Base-by-base conservation (phyloP, 1,140 invertebrate genomes). In the Zaprionus davidi region DNA sequence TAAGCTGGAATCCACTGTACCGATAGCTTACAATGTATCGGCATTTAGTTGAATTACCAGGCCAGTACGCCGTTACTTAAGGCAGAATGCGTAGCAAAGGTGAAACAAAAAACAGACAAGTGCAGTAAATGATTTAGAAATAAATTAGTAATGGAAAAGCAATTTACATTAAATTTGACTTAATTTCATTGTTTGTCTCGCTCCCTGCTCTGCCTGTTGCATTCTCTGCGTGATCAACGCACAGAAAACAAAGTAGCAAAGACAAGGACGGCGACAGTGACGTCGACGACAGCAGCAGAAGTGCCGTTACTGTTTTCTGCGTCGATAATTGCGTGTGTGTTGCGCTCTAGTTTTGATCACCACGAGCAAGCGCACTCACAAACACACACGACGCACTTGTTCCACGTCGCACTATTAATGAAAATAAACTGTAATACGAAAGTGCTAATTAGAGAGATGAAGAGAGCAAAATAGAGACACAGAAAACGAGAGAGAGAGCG, bases 351-450 rank as follows among this genome's bases (percentile, higher is more conserved):
- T 49, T 49, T 49, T 20, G 44, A 49, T 49, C 44, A 49, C 41
- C 9, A 34, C 31, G 31, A 31, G 28, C 38, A 41, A n/a, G 46
- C 15, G n/a, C 53, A 28, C 22, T 36, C 46, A 64, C 41, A 11
- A 24, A 46, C 24, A 44, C 38, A 28, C 28, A 73, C 20, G 31
- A 68, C 64, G 64, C 64, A 77, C 75, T 77, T 77, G 71, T 77
- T 77, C 70, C 71, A 77, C 75, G 75, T 73, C 71, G 53, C 64
- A 63, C 75, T 81, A 81, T 85, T 86, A 86, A 85, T 85, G 82
- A 85, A 85, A 84, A 79, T 71, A 58, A 85, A 85, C 73, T 85
- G 82, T 78, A 81, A 85, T 81, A 71, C 60, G 68, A 85, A 81
- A 82, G 82, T 81, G 82, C 75, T 85, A 82, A 86, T 85, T 85